phyloP scores from a whole-genome alignment of 2,113 vertebrate genomes.

The Hystrix cristata region DNA sequence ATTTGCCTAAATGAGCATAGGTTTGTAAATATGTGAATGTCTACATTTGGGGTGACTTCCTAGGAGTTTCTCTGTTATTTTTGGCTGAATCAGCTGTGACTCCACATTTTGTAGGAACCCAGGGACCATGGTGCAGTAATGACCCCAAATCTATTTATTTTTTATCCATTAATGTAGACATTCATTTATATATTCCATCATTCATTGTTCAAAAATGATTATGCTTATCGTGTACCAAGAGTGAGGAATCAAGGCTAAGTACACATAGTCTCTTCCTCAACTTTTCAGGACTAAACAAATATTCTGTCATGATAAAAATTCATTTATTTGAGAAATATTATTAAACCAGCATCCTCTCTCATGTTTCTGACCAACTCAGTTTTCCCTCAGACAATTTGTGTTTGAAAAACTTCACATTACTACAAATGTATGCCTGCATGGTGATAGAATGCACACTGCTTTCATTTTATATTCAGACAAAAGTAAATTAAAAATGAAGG shows the following conservation, averaged over 20 bases:
- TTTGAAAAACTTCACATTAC: not conserved
- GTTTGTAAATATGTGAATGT: not conserved
- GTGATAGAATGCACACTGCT: not conserved
- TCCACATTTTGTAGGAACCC: not conserved
- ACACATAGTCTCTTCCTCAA: not conserved
- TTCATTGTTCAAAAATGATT: slow-evolving; percentile 5
- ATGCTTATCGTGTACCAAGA: not conserved
- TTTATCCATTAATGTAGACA: not conserved
- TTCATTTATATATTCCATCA: not conserved
- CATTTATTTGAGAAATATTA: not conserved
- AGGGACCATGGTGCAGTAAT: not conserved
- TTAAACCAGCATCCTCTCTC: not conserved
- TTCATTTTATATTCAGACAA: not conserved
- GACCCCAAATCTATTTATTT: not conserved
- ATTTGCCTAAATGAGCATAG: not conserved
- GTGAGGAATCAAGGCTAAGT: not conserved
- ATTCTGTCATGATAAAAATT: not conserved
- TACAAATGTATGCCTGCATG: too few relatives aligned
- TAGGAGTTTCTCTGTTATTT: not conserved
- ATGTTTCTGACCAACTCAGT: not conserved
- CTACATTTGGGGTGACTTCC: not conserved
- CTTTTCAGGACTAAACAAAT: not conserved
- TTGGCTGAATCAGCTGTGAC: not conserved
- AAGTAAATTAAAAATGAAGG: not conserved
- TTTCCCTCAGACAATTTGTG: not conserved